Conservation (phyloP, 2,888 invertebrate species). For the Campopleginae sp. region DNA sequence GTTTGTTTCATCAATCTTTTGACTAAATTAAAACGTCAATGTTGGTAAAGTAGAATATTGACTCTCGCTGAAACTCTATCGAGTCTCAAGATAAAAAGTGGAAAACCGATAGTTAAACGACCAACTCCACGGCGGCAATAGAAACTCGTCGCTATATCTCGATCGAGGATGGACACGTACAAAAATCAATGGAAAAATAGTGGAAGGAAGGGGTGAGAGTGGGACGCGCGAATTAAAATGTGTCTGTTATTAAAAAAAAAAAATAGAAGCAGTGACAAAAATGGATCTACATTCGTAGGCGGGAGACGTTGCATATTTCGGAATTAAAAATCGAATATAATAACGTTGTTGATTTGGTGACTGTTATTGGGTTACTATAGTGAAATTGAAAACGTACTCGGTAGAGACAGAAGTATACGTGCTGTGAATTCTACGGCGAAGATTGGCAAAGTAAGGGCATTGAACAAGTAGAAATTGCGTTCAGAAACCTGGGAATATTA, state of each 20-base stretch:
- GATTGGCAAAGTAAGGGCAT: slow-evolving; percentile 5
- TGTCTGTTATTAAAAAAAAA: background rate
- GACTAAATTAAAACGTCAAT: too few species aligned
- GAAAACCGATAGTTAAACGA: too few species aligned
- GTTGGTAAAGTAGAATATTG: too few species aligned
- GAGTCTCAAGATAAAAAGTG: too few species aligned
- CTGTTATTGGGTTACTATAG: slow-evolving; percentile 11
- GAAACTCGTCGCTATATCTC: too few species aligned
- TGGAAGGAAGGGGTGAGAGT: too few species aligned
- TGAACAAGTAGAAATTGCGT: slow-evolving; percentile 35
- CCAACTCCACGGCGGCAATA: too few species aligned
- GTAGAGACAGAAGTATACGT: slow-evolving; percentile 19
- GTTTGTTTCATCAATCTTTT: too few species aligned
- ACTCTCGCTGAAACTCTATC: too few species aligned
- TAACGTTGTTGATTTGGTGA: background rate
- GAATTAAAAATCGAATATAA: slow-evolving; percentile 6
- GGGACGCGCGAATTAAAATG: too few species aligned
- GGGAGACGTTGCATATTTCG: background rate
- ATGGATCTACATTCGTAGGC: background rate
- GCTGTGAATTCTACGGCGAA: slow-evolving; percentile 25
- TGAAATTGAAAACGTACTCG: slow-evolving; percentile 24
- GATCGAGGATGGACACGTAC: too few species aligned
- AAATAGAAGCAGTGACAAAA: background rate
- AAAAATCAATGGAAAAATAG: slow-evolving; percentile 27
- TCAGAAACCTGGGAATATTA: slow-evolving; percentile 49